phyloP scores from a whole-genome alignment of 2,888 invertebrate genomes.

The Beris chalybata region DNA sequence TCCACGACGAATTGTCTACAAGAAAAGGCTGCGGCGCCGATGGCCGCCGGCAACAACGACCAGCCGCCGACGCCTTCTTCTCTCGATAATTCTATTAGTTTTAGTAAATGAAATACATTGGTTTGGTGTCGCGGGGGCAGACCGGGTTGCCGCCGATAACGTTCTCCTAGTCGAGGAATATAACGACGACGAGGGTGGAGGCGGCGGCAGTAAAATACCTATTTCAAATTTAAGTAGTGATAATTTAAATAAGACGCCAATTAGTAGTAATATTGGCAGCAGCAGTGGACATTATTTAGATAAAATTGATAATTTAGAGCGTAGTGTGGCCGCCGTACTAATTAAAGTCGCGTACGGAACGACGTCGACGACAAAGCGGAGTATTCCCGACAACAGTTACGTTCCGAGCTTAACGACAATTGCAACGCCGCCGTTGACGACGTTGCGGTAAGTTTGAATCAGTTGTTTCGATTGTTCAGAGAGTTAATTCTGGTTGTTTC shows the following conservation, averaged over 20 bases:
- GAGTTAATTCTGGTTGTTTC: slow-evolving; percentile 1
- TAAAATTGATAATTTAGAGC: slow-evolving; percentile 63
- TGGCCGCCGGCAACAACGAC: too few relatives aligned
- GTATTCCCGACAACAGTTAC: slow-evolving; percentile 65
- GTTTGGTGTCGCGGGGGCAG: slow-evolving; percentile 3
- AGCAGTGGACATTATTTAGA: slow-evolving; percentile 57
- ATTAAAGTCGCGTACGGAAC: slow-evolving; percentile 71
- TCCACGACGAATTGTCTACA: neutral
- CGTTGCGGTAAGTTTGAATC: slow-evolving; percentile 55
- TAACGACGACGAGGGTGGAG: neutral
- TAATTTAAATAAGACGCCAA: slow-evolving; percentile 13
- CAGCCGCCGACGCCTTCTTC: too few relatives aligned
- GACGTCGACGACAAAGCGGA: slow-evolving; percentile 66
- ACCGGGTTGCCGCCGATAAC: neutral
- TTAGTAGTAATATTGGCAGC: slow-evolving; percentile 37
- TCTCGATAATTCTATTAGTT: slow-evolving; percentile 4
- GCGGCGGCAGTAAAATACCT: neutral
- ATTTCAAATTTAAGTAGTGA: slow-evolving; percentile 24
- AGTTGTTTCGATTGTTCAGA: neutral
- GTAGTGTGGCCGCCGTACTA: slow-evolving; percentile 68
- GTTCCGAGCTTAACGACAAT: slow-evolving; percentile 65
- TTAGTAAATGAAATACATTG: slow-evolving; percentile 17
- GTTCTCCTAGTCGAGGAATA: slow-evolving; percentile 6
- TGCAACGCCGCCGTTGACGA: slow-evolving; percentile 65
- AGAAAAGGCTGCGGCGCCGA: neutral